Base-by-base conservation (phyloP, 2,888 invertebrate genomes). In the Harpalus rufipes region DNA sequence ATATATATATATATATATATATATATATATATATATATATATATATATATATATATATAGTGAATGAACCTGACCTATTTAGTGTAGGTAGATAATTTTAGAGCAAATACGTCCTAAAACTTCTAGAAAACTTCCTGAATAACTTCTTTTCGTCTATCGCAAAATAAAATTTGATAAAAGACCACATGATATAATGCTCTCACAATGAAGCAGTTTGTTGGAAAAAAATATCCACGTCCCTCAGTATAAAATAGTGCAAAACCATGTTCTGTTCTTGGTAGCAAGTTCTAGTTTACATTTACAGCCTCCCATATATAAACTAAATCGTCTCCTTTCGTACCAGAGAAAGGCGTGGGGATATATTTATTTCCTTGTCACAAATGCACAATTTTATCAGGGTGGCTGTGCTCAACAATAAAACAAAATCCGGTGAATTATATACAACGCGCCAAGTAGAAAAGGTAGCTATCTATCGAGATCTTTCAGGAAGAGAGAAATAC, bases 381-480 rank as follows among this genome's bases (percentile, higher is more conserved):
- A 63, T 63, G 63, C 18, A 63, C 12, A 63, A 63, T 63, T 63
- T 63, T 21, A 63, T 63, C 63, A 12, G 63, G 25, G 16, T 63
- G 18, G 21, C 63, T n/a, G 18, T 16, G 63, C 8, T 12, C 63
- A 12, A 63, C 63, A 63, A 63, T 63, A 63, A 59, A 63, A 63
- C 63, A 63, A 63, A 63, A 63, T 63, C 63, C 63, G 25, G 63
- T 63, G 63, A 63, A 63, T 63, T 63, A 63, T 63, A 63, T 21
- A 63, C 63, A 63, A 18, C 59, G 14, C 16, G 16, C 16, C 14
- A 59, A 14, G 63, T 25, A 63, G 63, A 63, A 63, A 51, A 63
- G 63, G 63, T 63, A 63, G 12, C 25, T 25, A 63, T 63, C 25
- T 21, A 63, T 63, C 63, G 12, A 10, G 63, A 63, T 63, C 63